These are phyloP conservation scores for Belgica antarctica DNA, from an alignment of 2,888 invertebrate species.

Conservation along the genomic window DNA sequence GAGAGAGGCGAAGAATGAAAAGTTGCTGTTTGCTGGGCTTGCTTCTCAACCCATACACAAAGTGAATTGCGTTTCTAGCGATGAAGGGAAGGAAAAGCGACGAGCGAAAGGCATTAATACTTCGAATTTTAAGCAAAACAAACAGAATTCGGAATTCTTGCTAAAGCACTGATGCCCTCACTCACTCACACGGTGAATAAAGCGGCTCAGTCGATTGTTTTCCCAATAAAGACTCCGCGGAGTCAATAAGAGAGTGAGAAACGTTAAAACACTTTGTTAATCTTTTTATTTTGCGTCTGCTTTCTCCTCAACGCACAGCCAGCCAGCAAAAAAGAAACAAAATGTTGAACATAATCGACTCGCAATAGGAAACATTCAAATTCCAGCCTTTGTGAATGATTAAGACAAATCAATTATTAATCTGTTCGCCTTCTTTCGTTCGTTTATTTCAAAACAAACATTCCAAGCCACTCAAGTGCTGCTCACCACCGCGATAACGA, in stretches of 20 bases:
- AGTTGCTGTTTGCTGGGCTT: no score
- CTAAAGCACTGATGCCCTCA: no score
- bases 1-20: no score
- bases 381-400: neutral
- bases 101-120: neutral
- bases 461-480: neutral
- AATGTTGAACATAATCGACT: neutral
- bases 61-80: neutral
- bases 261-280: no score
- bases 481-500: neutral
- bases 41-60: neutral
- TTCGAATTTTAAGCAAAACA: neutral
- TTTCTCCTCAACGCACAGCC: neutral
- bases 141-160: no score
- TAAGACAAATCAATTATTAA: neutral
- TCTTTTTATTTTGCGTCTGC: neutral
- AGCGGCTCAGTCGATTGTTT: no score
- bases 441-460: neutral
- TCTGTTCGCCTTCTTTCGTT: neutral
- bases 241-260: no score
- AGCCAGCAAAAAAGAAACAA: neutral
- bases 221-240: no score
- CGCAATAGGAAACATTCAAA: neutral
- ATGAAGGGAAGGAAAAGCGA: neutral
- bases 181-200: no score